Base-by-base conservation (phyloP, 2,888 invertebrate genomes). In the Zhengitettix transpicula region DNA sequence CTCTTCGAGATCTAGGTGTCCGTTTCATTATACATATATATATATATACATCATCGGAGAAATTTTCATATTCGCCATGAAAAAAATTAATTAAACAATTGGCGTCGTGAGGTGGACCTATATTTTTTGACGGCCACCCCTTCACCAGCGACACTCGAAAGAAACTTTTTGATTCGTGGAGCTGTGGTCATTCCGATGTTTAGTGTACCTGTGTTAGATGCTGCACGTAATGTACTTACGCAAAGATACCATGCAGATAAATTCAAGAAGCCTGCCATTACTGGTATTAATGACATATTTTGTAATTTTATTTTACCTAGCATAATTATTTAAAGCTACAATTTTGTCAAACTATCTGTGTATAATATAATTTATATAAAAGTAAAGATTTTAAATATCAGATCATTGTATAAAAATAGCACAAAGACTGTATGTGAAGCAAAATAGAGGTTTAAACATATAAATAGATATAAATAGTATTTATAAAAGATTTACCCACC, bases 1-100 rank as follows among this genome's bases (percentile, higher is more conserved):
- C 53, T 61, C 61, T 61, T 57, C 54, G 55, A 60, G 51, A 58
- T 55, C 51, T 58, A 58, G 57, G 55, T 58, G 55, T 57, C 56
- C 59, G 58, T 54, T 60, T 55, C 28, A 54, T 55, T 58, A 42
- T 58, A 52, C 28, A 28, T 28, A 28, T 7, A 28, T 28, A 28
- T 28, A 28, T 28, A 28, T 28, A 7, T 28, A 28, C 7, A 7
- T 51, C 55, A 58, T 56, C 57, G 42, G 44, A 15, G 52, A 47
- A 58, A 12, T 55, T 52, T 47, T 54, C 40, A 9, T 47, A 28
- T 40, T 40, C 40, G 55, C 55, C 41, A 44, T 12, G 28, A 41
- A 52, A 51, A 16, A 15, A 41, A 17, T 28, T 28, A 7, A 28
- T 28, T 28, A 28, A 28, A 28, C 2, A 28, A 28, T 28, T 2